These are phyloP conservation scores for Hafferia zeledoni DNA, from an alignment of 2,797 vertebrate species.

Conservation along the genomic window DNA sequence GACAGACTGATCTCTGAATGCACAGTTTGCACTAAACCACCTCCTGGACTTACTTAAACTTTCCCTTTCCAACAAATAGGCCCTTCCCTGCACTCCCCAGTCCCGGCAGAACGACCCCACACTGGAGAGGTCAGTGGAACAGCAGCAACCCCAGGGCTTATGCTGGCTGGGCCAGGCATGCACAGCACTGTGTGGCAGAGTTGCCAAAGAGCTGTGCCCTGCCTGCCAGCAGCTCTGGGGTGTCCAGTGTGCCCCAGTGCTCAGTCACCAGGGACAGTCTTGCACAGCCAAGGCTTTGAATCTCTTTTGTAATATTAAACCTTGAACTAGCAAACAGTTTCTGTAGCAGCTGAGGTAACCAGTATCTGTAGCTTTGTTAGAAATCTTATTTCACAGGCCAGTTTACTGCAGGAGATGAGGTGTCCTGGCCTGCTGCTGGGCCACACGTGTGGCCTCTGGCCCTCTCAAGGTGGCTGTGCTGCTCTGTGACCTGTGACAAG, in stretches of 20 bases:
- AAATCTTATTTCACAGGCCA: background rate
- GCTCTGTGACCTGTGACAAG: background rate
- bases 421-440: background rate
- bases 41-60: background rate
- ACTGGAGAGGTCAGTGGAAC: background rate
- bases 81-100: background rate
- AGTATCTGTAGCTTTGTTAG: background rate
- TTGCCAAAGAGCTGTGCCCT: background rate
- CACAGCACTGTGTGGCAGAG: background rate
- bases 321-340: background rate
- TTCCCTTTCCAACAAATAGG: background rate
- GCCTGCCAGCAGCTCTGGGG: background rate
- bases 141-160: background rate
- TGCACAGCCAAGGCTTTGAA: background rate
- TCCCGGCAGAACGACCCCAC: background rate
- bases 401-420: background rate
- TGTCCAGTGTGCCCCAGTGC: accelerated
- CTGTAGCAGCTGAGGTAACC: background rate
- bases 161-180: background rate
- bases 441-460: accelerated
- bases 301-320: background rate
- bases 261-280: background rate
- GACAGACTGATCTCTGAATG: background rate
- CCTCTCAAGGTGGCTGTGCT: background rate
- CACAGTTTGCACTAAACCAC: background rate